A percentile compares a stretch with the other conserved stretches of the same genome.
phyloP scores from a whole-genome alignment of 2,888 invertebrate species.

The Cheilosia vulpina region DNA sequence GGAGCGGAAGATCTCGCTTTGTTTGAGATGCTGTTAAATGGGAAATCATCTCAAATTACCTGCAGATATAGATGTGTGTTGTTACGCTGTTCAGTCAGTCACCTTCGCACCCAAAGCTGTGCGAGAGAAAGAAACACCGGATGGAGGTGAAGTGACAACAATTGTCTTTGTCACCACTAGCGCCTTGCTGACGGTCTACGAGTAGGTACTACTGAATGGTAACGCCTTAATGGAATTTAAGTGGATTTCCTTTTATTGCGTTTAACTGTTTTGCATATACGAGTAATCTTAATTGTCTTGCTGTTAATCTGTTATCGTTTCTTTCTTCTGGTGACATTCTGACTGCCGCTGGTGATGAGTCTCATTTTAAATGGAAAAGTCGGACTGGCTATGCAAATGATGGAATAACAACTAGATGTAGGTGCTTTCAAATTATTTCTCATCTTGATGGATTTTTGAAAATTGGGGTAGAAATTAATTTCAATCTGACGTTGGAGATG shows the following conservation, averaged over 20 bases:
- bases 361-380: slow-evolving; percentile 21
- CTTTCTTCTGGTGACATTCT: not conserved
- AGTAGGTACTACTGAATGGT: slow-evolving; percentile 1
- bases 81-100: slow-evolving; percentile 35
- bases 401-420: no score
- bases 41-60: slow-evolving; percentile 72
- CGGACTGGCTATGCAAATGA: slow-evolving; percentile 19
- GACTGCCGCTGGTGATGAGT: slow-evolving; percentile 27
- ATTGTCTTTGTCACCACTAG: not conserved
- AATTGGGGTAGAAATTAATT: no score
- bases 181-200: not conserved
- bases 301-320: slow-evolving; percentile 48
- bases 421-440: no score
- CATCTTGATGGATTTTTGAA: no score
- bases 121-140: slow-evolving; percentile 7
- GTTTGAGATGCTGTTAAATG: slow-evolving; percentile 60
- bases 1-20: slow-evolving; percentile 72
- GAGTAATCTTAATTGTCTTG: slow-evolving; percentile 60
- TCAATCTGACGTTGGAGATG: no score
- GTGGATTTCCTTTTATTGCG: slow-evolving; percentile 59
- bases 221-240: slow-evolving; percentile 64
- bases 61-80: slow-evolving; percentile 7
- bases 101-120: not conserved
- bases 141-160: not conserved
- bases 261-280: slow-evolving; percentile 52